These are phyloP conservation scores for Lacerta bilineata DNA, from an alignment of 2,797 vertebrate genomes.

Conservation along the genomic window DNA sequence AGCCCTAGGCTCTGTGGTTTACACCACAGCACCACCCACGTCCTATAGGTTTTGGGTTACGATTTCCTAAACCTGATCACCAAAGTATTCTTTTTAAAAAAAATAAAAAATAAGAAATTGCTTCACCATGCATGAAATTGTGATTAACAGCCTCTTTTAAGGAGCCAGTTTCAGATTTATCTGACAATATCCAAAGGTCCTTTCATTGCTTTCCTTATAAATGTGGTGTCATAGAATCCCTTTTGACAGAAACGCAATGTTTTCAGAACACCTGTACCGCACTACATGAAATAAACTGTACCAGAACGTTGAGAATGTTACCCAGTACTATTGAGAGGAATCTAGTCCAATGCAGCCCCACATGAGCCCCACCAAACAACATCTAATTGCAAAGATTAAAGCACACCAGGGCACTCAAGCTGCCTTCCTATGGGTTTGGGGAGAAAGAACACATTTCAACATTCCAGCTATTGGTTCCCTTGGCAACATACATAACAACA, in stretches of 20 bases:
- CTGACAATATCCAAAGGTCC: conserved; percentile 18
- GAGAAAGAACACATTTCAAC: conserved; percentile 83
- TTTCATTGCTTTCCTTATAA: conserved; percentile 40
- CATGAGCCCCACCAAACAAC: conserved; percentile 62
- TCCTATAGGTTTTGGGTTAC: background rate
- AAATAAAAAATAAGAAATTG: background rate
- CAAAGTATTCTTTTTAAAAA: background rate
- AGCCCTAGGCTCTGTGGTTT: too few species aligned
- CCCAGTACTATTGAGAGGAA: conserved; percentile 60
- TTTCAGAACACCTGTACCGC: conserved; percentile 39
- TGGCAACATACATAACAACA: conserved; percentile 85
- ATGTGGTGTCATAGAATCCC: conserved; percentile 19
- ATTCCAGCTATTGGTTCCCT: conserved; percentile 84
- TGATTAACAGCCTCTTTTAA: background rate
- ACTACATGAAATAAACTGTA: conserved; percentile 27
- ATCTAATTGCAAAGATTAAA: conserved; percentile 77
- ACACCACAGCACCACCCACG: too few species aligned
- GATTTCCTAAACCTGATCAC: background rate
- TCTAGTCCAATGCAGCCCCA: conserved; percentile 57
- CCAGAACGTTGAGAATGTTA: conserved; percentile 57
- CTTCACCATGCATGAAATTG: background rate
- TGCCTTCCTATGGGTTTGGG: conserved; percentile 73
- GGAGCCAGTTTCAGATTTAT: background rate
- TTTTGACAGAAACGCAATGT: background rate
- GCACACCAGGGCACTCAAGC: conserved; percentile 73